phyloP scores from a whole-genome alignment of 37 sponge, comb jelly and placozoan genomes.

The Haliclona indistincta region DNA sequence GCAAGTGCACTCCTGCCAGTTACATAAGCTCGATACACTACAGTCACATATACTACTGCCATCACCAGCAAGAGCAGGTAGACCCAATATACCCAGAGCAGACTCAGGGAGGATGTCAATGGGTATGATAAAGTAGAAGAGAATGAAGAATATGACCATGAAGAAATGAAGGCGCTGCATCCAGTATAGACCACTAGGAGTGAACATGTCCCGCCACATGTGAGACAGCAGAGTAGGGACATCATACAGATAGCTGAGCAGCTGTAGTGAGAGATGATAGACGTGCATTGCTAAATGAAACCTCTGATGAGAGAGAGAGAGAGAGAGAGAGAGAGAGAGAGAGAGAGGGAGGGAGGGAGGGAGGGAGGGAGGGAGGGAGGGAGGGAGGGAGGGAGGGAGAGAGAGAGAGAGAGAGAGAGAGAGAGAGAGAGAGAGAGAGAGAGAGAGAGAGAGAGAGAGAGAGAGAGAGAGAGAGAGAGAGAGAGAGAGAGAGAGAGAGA shows the following conservation, averaged over 20 bases:
- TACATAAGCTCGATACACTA: slow-evolving; percentile 61
- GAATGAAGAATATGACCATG: slow-evolving; percentile 36
- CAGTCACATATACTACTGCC: slow-evolving; percentile 52
- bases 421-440: slow-evolving; percentile 7
- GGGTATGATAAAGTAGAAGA: slow-evolving; percentile 85
- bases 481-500: slow-evolving; percentile 4
- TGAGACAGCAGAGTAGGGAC: slow-evolving; percentile 80
- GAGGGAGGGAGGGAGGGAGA: background rate
- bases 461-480: slow-evolving; percentile 9
- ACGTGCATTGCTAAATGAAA: background rate
- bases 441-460: slow-evolving; percentile 2
- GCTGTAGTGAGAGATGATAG: no score
- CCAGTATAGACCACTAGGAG: slow-evolving; percentile 52
- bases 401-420: background rate
- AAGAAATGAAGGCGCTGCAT: slow-evolving; percentile 70
- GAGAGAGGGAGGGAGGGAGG: background rate
- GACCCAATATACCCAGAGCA: slow-evolving; percentile 85
- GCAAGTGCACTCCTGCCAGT: no score
- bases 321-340: slow-evolving; percentile 7
- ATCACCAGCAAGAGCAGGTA: slow-evolving; percentile 69
- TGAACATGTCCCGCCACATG: slow-evolving; percentile 66
- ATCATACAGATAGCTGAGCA: slow-evolving; percentile 88
- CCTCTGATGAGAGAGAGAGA: background rate
- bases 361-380: slow-evolving; percentile 9
- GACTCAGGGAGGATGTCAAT: slow-evolving; percentile 93